phyloP scores from a whole-genome alignment of 2,888 invertebrate species.

The Tinea trinotella region DNA sequence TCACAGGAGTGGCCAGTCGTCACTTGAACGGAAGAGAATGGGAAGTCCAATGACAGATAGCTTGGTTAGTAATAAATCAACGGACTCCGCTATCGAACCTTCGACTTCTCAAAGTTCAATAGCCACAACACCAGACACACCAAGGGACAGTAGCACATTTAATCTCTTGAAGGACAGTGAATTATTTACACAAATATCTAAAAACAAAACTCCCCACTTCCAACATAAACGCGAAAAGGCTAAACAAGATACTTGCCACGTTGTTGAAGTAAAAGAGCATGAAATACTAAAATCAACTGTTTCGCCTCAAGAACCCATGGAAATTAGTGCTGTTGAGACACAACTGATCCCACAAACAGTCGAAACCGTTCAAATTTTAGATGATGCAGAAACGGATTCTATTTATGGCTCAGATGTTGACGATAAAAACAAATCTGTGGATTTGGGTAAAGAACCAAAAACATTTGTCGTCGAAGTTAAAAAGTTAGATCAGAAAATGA shows the following conservation, averaged over 20 bases:
- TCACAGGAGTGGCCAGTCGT: slow-evolving; percentile 39
- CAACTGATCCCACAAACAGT: slow-evolving; percentile 69
- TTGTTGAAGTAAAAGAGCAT: slow-evolving; percentile 79
- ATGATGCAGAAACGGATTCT: slow-evolving; percentile 61
- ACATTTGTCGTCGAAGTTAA: slow-evolving; percentile 56
- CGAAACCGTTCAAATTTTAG: slow-evolving; percentile 69
- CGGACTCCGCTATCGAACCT: slow-evolving; percentile 34
- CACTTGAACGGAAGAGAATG: slow-evolving; percentile 35
- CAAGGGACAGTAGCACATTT: slow-evolving; percentile 72
- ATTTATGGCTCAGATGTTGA: slow-evolving; percentile 32
- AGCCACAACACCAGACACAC: slow-evolving; percentile 45
- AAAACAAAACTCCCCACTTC: slow-evolving; percentile 43
- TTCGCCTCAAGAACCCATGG: slow-evolving; percentile 42
- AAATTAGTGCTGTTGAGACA: slow-evolving; percentile 64
- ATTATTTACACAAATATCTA: slow-evolving; percentile 78
- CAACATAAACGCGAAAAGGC: slow-evolving; percentile 26
- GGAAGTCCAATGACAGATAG: slow-evolving; percentile 27
- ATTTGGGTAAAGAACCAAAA: slow-evolving; percentile 44
- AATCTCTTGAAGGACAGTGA: slow-evolving; percentile 77
- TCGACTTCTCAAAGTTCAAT: slow-evolving; percentile 26
- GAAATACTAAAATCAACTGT: slow-evolving; percentile 79
- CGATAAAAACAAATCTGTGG: slow-evolving; percentile 30
- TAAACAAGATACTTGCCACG: slow-evolving; percentile 52
- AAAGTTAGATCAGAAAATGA: slow-evolving; percentile 49
- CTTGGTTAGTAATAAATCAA: slow-evolving; percentile 30